A percentile compares a stretch with the other conserved stretches of the same genome.
Evolutionary conservation across 2,797 vertebrate species (phyloP).

Genomic region (Notolabrus celidotus): DNA sequence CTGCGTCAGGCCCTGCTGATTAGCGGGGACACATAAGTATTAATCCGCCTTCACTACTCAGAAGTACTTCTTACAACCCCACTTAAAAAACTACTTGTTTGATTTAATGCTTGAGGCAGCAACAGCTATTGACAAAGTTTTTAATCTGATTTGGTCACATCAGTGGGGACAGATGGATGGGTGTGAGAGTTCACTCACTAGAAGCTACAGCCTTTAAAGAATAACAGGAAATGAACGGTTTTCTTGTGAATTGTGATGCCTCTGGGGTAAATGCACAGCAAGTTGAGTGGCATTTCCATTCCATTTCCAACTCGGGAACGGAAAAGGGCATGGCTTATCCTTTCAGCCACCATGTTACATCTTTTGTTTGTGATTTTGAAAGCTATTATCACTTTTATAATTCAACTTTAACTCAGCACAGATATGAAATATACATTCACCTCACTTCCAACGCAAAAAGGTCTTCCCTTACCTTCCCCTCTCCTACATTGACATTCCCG

Average conservation of each 20-base stretch:
- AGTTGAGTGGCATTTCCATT: conserved; percentile 37
- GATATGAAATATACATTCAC: conserved; percentile 24
- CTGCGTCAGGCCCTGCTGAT: too few species aligned
- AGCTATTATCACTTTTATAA: conserved; percentile 13
- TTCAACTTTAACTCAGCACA: conserved; percentile 15
- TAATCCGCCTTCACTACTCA: too few species aligned
- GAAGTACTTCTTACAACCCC: too few species aligned
- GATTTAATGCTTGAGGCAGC: too few species aligned
- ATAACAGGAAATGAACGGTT: background rate
- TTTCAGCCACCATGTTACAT: background rate
- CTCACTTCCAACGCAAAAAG: conserved; percentile 15
- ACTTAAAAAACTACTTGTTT: too few species aligned
- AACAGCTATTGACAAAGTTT: too few species aligned
- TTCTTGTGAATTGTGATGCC: conserved; percentile 6
- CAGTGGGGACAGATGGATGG: background rate
- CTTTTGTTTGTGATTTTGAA: conserved; percentile 16
- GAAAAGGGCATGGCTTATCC: conserved; percentile 20
- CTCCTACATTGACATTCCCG: conserved; percentile 50
- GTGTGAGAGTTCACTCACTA: background rate
- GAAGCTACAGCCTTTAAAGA: background rate
- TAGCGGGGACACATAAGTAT: too few species aligned
- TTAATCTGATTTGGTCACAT: background rate
- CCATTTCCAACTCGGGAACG: conserved; percentile 18
- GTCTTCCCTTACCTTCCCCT: conserved; percentile 4
- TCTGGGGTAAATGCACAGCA: conserved; percentile 1